Evolutionary conservation across 2,888 invertebrate species (phyloP), one percentile per base, ranked within the genome.

Genomic region (Thalpophila matura): DNA sequence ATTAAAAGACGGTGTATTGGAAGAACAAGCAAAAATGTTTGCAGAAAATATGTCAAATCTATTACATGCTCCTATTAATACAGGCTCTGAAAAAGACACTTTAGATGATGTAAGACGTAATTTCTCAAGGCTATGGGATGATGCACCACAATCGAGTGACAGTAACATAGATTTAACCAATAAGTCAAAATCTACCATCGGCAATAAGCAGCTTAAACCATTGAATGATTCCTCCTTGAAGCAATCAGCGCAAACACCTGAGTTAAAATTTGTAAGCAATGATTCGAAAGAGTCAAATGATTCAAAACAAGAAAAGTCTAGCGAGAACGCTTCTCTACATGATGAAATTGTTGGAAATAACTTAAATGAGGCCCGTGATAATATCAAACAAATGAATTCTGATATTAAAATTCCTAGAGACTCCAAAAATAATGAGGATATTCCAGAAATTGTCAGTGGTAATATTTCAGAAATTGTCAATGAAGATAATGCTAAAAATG

Each of bases 101-200:
- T 46, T 71, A n/a, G 49, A 71, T 3, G 53, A 70, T 16, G 66
- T 78, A 9, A 60, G 63, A 26, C 72, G 46, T 4, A 63, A 77
- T 53, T 77, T 77, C 3, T 60, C 70, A n/a, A 24, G 40, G 1
- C 26, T 78, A 4, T 76, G 69, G 77, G 37, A 47, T n/a, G 62
- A 79, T 20, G 24, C 31, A 37, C 14, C 51, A 37, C 16, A 43
- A 9, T 14, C 45, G 12, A 40, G 10, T 33, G 16, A 40, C 6
- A 40, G 6, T 24, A 54, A 57, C 33, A n/a, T 38, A 16, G 33
- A 47, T 10, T 6, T 38, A 2, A 1, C 14, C 1, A 27, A 53
- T 26, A 51, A 40, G 20, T 12, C 22, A 31, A 27, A 18, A 18
- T 26, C 51, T 24, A 20, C 26, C 26, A 31, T 18, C 4, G 60